These are phyloP conservation scores for Chaetogeoica ovagalla DNA, from an alignment of 2,888 invertebrate species.

Conservation along the genomic window DNA sequence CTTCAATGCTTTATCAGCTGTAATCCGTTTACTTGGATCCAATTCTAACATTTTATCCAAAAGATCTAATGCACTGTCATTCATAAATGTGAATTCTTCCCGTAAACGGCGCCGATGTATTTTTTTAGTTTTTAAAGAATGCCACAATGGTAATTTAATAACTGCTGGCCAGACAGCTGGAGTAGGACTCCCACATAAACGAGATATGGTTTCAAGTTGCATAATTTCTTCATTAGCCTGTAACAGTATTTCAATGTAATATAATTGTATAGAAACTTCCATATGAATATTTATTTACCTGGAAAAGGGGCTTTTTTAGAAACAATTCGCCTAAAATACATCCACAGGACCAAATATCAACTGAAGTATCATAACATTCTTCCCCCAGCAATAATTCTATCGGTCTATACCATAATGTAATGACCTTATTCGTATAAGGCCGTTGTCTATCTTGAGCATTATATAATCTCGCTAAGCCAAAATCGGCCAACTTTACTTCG, in stretches of 20 bases:
- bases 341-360: constrained; percentile 99
- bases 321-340: constrained; percentile 98
- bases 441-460: constrained; percentile 92
- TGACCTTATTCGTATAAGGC: constrained; percentile 98
- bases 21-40: constrained; percentile 90
- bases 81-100: constrained; percentile 93
- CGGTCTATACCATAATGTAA: constrained; percentile 98
- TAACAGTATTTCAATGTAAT: constrained; percentile 43
- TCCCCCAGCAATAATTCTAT: constrained; percentile 95
- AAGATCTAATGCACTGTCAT: constrained; percentile 81
- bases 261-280: background rate
- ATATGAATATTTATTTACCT: constrained; percentile 65
- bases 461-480: constrained; percentile 94
- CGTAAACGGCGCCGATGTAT: constrained; percentile 84
- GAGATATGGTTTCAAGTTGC: constrained; percentile 91
- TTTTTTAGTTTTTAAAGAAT: constrained; percentile 87
- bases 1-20: constrained; percentile 90
- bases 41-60: constrained; percentile 94
- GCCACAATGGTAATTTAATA: constrained; percentile 88
- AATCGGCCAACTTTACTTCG: constrained; percentile 98
- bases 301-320: constrained; percentile 91
- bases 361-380: constrained; percentile 94
- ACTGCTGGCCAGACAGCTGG: constrained; percentile 97
- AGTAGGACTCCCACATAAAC: constrained; percentile 92
- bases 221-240: constrained; percentile 90